Conservation (phyloP, 2,888 invertebrate species). For the Polia nebulosa region DNA sequence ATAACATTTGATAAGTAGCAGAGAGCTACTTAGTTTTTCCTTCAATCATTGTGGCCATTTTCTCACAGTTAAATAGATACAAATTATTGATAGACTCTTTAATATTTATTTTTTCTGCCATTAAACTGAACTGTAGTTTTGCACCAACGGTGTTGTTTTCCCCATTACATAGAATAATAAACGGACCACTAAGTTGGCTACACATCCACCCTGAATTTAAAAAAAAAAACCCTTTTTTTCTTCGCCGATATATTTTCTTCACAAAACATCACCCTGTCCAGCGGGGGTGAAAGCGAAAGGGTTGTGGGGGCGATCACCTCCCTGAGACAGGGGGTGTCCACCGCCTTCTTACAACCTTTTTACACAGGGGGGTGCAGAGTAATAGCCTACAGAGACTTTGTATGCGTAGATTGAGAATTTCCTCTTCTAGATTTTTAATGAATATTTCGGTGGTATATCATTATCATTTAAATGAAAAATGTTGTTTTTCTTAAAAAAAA, state of each 20-base stretch:
- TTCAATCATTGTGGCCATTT: too few relatives aligned
- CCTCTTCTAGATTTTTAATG: slow-evolving; percentile 72
- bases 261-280: slow-evolving; percentile 84
- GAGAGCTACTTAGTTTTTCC: too few relatives aligned
- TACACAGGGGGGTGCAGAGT: slow-evolving; percentile 88
- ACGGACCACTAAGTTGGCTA: too few relatives aligned
- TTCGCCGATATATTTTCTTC: slow-evolving; percentile 60
- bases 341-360: slow-evolving; percentile 91
- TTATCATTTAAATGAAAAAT: slow-evolving; percentile 68
- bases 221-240: slow-evolving; percentile 21
- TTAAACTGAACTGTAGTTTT: too few relatives aligned
- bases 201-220: fast-evolving
- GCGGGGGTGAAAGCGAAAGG: slow-evolving; percentile 90
- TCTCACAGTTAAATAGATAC: neutral
- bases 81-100: neutral
- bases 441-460: slow-evolving; percentile 67
- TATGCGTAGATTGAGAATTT: slow-evolving; percentile 73
- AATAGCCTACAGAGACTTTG: slow-evolving; percentile 81
- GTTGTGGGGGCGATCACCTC: slow-evolving; percentile 89
- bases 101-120: too few relatives aligned
- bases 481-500: slow-evolving; percentile 50
- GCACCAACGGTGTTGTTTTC: neutral
- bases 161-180: neutral
- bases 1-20: too few relatives aligned
- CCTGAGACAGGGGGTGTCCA: slow-evolving; percentile 82